phyloP scores from a whole-genome alignment of 2,888 invertebrate genomes.

The Graphium colonna region DNA sequence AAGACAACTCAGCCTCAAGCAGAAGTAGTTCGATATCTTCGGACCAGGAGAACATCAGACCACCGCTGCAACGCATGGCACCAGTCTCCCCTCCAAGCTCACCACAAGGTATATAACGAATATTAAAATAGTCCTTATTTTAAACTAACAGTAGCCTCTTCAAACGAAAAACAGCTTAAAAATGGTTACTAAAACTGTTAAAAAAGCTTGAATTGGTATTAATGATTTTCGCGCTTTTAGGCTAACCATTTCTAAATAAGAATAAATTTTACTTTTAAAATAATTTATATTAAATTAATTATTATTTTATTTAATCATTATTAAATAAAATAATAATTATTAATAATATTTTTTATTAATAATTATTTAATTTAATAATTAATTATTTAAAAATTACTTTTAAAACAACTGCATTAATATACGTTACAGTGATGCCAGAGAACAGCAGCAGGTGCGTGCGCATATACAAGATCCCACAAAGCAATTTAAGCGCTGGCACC shows the following conservation, averaged over 20 bases:
- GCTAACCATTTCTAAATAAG: too few species aligned
- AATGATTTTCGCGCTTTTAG: too few species aligned
- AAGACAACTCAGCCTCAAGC: constrained; percentile 66
- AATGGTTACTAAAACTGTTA: too few species aligned
- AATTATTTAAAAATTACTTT: not conserved
- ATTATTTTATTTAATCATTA: too few species aligned
- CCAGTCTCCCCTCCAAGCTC: constrained; percentile 70
- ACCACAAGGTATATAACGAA: constrained; percentile 53
- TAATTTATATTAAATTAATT: too few species aligned
- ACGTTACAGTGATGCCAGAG: constrained; percentile 59
- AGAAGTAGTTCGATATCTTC: constrained; percentile 72
- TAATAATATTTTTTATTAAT: not conserved
- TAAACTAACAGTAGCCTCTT: too few species aligned
- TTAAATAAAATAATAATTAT: too few species aligned
- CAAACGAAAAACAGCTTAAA: too few species aligned
- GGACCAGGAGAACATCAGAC: constrained; percentile 68
- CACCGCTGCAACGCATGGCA: constrained; percentile 67
- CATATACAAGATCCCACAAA: constrained; percentile 71
- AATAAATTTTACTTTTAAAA: too few species aligned
- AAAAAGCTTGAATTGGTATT: too few species aligned
- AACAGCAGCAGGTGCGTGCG: constrained; percentile 71
- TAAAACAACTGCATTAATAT: too few species aligned
- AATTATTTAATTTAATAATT: not conserved
- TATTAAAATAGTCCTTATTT: not conserved
- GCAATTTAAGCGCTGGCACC: constrained; percentile 69